phyloP scores from a whole-genome alignment of 1,140 invertebrate genomes.

The Aphaenogaster ashmeadi region DNA sequence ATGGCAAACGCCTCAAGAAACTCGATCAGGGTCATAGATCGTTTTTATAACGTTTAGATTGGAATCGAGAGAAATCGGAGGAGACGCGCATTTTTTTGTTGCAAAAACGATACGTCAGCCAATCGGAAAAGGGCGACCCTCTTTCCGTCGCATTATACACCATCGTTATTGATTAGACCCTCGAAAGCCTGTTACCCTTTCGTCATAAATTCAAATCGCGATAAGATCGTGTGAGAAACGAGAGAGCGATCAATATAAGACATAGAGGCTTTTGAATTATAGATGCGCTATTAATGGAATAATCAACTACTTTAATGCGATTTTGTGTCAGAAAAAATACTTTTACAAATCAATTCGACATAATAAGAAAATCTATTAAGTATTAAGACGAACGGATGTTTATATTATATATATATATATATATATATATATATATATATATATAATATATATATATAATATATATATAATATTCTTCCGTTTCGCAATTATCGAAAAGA shows the following conservation, averaged over 20 bases:
- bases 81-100: background rate
- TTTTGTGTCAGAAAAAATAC: background rate
- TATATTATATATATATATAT: too few relatives aligned
- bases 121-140: slow-evolving; percentile 5
- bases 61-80: slow-evolving; percentile 21
- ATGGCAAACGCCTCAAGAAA: background rate
- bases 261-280: slow-evolving; percentile 11
- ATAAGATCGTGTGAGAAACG: slow-evolving; percentile 16
- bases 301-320: slow-evolving; percentile 1
- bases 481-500: background rate
- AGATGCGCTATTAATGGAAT: background rate
- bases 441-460: too few relatives aligned
- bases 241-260: slow-evolving; percentile 28
- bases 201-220: slow-evolving; percentile 44
- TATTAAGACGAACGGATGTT: background rate
- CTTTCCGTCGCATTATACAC: slow-evolving; percentile 31
- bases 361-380: slow-evolving; percentile 13
- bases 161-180: background rate
- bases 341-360: background rate
- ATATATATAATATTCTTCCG: background rate
- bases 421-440: too few relatives aligned
- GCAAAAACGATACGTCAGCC: slow-evolving; percentile 7
- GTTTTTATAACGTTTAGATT: slow-evolving; percentile 27
- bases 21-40: slow-evolving; percentile 5
- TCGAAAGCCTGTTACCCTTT: slow-evolving; percentile 40